Base-by-base conservation (phyloP, 2,797 vertebrate species). In the Xenopus petersii region DNA sequence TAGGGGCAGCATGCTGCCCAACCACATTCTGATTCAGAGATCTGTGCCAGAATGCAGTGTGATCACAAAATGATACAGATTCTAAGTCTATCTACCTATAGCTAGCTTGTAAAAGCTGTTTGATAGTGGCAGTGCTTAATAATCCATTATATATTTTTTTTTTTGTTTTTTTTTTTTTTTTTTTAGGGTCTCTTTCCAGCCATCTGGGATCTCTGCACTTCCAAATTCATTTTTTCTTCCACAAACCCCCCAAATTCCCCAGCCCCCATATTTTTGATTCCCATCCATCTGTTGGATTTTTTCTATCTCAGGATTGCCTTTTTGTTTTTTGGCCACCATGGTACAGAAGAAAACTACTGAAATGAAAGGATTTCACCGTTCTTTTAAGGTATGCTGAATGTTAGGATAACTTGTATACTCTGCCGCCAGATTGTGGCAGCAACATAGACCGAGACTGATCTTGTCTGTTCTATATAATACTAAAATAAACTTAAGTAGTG, bases 331-430 rank as follows among this genome's bases (percentile, higher is more conserved):
- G 67, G 76, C 70, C 84, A 94, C 86, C 87, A 98, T 98, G 96
- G 96, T 98, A 85, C 96, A 98, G 90, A 98, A 96, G 79, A 98
- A 95, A 88, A 92, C 93, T 8, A 83, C 91, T 72, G 95, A 96
- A 86, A 89, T 96, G 82, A 91, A 93, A 68, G 95, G 95, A 82
- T 97, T 98, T 83, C 96, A 96, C 78, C 94, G 93, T 84, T 97
- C 96, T 33, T 97, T 97, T 87, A 96, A 96, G 94, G 96, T 96
- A 83, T 89, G 88, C 79, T 64, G 12, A 54, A 3, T 51, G 11
- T 51, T 12, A 51, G 11, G 11, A 12, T 51, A 51, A 42, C 8
- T 36, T 36, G 33, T 36, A 36, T 36, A 36, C 6, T 36, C 33
- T 36, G 33, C 6, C 21, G 21, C 21, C 21, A 21, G 21, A 21